Conservation (phyloP, 1,140 invertebrate species). For the Frieseomelitta varia region DNA sequence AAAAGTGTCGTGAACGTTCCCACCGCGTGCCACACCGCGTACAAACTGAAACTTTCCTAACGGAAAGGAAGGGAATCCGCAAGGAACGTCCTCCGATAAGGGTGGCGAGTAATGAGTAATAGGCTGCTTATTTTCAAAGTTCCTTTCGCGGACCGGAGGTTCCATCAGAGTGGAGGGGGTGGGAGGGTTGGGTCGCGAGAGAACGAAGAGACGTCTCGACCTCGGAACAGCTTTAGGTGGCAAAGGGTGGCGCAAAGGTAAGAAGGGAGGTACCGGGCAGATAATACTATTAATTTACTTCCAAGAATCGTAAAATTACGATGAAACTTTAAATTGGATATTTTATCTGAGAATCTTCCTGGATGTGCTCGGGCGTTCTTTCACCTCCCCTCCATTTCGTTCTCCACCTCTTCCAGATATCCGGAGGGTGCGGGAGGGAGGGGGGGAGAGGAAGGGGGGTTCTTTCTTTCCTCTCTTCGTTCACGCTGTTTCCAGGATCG, state of each 20-base stretch:
- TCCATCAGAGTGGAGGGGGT: neutral
- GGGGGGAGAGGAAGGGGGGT: too few relatives aligned
- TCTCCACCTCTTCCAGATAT: neutral
- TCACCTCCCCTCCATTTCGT: neutral
- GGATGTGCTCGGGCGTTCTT: constrained; percentile 45
- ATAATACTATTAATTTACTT: constrained; percentile 81
- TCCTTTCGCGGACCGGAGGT: constrained; percentile 50
- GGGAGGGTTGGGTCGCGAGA: neutral
- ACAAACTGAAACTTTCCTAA: constrained; percentile 33
- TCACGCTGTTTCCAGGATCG: too few relatives aligned
- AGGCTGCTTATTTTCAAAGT: constrained; percentile 76
- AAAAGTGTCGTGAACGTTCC: constrained; percentile 2
- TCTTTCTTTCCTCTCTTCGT: neutral
- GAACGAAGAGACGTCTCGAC: constrained; percentile 22
- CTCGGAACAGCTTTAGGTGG: neutral
- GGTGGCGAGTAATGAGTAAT: constrained; percentile 72
- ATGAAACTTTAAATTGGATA: constrained; percentile 81
- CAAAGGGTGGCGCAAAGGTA: constrained; percentile 8
- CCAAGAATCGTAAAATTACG: constrained; percentile 80
- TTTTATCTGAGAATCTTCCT: constrained; percentile 77
- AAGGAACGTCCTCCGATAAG: constrained; percentile 62
- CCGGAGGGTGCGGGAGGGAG: neutral
- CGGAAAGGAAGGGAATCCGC: constrained; percentile 27
- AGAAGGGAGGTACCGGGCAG: constrained; percentile 61
- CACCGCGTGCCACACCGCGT: too few relatives aligned